A percentile compares a stretch with the other conserved stretches of the same genome.
Evolutionary conservation across 2,888 invertebrate genomes (phyloP).

Genomic region (Scaptomyza reducta): DNA sequence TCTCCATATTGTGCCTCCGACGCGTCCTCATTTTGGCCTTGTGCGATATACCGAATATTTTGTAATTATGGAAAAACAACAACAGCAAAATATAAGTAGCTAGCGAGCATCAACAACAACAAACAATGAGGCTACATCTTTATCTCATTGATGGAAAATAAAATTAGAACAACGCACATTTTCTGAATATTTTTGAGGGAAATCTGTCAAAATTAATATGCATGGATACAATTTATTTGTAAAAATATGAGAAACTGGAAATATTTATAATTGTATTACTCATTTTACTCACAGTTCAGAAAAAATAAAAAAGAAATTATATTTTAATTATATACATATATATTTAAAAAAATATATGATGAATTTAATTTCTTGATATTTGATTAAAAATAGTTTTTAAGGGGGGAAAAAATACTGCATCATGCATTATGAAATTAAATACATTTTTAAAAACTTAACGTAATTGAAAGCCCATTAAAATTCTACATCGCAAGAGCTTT

Average conservation of each 20-base stretch:
- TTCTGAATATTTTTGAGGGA: constrained; percentile 28
- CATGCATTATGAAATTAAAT: background rate
- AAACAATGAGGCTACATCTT: constrained; percentile 51
- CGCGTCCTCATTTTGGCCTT: constrained; percentile 64
- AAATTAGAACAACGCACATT: constrained; percentile 44
- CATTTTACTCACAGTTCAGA: constrained; percentile 34
- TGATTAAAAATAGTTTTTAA: too few relatives aligned
- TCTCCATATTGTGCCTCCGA: constrained; percentile 32
- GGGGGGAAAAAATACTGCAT: too few relatives aligned
- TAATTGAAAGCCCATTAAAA: background rate
- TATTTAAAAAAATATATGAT: too few relatives aligned
- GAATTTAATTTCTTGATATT: too few relatives aligned
- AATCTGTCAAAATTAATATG: constrained; percentile 43
- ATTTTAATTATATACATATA: background rate
- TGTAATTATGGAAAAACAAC: constrained; percentile 70
- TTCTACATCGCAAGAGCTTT: background rate
- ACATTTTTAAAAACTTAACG: background rate
- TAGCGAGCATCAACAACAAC: constrained; percentile 16
- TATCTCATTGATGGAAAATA: constrained; percentile 54
- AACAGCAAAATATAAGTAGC: constrained; percentile 11
- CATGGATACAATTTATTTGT: constrained; percentile 11
- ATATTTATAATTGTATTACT: constrained; percentile 48
- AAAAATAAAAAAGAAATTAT: constrained; percentile 26
- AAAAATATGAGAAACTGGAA: constrained; percentile 4
- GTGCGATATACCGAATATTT: constrained; percentile 72